phyloP scores from a whole-genome alignment of 2,797 vertebrate genomes.

The Neopelma chrysocephalum region DNA sequence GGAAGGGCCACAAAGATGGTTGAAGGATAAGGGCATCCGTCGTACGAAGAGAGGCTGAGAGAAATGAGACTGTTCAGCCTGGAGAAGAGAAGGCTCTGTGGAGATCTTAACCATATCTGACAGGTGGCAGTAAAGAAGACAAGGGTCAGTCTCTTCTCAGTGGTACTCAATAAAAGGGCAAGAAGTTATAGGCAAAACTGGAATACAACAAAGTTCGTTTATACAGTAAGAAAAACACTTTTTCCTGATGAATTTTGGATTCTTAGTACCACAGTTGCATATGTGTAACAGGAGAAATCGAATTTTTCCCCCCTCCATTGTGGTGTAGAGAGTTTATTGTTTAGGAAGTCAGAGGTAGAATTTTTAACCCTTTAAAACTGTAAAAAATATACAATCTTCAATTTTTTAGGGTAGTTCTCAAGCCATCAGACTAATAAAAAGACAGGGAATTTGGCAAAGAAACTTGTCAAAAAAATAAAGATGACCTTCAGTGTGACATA shows the following conservation, averaged over 20 bases:
- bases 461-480: not conserved
- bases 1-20: not conserved
- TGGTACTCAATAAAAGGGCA: not conserved
- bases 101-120: accelerated
- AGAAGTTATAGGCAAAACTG: not conserved
- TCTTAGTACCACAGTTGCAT: not conserved
- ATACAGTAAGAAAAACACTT: not conserved
- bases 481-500: not conserved
- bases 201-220: not conserved
- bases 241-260: not conserved
- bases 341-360: not conserved
- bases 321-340: not conserved
- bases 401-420: not conserved
- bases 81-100: not conserved
- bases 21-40: not conserved
- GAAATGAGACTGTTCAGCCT: not conserved
- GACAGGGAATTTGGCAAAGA: not conserved
- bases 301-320: not conserved
- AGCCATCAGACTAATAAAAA: not conserved
- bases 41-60: not conserved
- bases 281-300: accelerated
- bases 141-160: not conserved
- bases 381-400: not conserved
- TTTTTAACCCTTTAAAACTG: not conserved
- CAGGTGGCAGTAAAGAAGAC: not conserved